phyloP scores from a whole-genome alignment of 2,888 invertebrate genomes.

The Acanthosepion pharaonis region DNA sequence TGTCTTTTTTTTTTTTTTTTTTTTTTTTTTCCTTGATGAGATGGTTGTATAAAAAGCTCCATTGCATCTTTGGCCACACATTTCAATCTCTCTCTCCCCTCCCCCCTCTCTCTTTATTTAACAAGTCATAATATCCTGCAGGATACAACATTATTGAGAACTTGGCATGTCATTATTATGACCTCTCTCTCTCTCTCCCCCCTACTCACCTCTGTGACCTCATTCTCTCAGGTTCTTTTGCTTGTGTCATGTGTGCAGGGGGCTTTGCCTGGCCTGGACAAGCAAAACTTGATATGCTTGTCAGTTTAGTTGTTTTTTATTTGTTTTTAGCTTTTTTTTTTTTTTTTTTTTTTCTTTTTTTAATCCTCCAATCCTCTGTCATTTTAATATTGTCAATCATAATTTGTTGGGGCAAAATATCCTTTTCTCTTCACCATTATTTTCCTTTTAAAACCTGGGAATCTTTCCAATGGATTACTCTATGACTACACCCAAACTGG shows the following conservation, averaged over 20 bases:
- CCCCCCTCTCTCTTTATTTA: no score
- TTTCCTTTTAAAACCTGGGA: no score
- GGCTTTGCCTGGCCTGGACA: background rate
- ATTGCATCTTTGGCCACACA: no score
- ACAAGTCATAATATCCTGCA: no score
- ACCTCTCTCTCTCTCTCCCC: background rate
- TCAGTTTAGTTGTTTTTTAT: background rate
- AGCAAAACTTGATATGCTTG: slow-evolving; percentile 6
- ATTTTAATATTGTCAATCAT: background rate
- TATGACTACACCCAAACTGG: no score
- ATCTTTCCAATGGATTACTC: no score
- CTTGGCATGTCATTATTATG: background rate
- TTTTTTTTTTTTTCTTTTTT: background rate
- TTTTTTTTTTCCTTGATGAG: no score
- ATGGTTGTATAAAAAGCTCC: no score
- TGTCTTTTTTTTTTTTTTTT: no score
- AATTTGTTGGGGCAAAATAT: background rate
- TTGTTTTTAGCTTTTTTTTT: no score
- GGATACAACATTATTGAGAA: no score
- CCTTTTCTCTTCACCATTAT: background rate
- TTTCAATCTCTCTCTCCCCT: no score
- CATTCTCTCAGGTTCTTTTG: background rate
- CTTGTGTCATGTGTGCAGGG: background rate
- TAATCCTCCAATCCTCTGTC: background rate
- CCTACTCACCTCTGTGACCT: background rate